Evolutionary conservation across 2,113 vertebrate species (phyloP).

Genomic region (Alces alces): DNA sequence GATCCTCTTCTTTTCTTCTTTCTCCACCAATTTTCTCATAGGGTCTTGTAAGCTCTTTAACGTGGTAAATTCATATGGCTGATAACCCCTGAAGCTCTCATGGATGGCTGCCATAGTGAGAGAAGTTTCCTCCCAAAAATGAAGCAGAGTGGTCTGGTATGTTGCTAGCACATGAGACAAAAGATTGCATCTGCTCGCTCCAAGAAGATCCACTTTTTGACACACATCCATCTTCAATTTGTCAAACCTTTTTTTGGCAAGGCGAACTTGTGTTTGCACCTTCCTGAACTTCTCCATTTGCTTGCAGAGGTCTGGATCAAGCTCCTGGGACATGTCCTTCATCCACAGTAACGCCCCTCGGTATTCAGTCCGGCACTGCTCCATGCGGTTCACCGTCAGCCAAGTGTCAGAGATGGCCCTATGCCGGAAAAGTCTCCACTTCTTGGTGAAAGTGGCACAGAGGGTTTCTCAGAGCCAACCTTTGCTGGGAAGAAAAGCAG

Average conservation of each 20-base stretch:
- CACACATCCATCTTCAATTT: conserved; percentile 97
- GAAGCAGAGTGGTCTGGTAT: conserved; percentile 96
- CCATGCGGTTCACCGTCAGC: no score
- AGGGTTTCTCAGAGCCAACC: no score
- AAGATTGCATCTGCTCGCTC: conserved; percentile 98
- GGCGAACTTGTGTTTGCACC: conserved; percentile 97
- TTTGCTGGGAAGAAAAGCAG: no score
- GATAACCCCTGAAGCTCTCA: conserved; percentile 96
- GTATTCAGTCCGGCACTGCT: no score
- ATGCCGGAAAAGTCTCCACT: no score
- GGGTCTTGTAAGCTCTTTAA: conserved; percentile 90
- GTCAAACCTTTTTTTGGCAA: conserved; percentile 94
- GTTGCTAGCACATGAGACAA: conserved; percentile 94
- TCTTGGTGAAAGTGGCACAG: no score
- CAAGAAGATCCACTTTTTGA: conserved; percentile 97
- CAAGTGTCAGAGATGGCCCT: no score
- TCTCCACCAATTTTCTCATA: conserved; percentile 83
- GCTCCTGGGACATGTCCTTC: no score
- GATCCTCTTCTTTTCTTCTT: conserved; percentile 81
- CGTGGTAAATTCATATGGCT: conserved; percentile 88
- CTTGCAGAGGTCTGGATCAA: no score
- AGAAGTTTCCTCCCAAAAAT: conserved; percentile 99
- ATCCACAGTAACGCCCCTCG: no score
- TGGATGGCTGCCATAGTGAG: conserved; percentile 98
- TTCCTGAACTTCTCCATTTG: conserved; percentile 49